Evolutionary conservation across 2,113 vertebrate species (phyloP).

Genomic region (Psephotus haematonotus): DNA sequence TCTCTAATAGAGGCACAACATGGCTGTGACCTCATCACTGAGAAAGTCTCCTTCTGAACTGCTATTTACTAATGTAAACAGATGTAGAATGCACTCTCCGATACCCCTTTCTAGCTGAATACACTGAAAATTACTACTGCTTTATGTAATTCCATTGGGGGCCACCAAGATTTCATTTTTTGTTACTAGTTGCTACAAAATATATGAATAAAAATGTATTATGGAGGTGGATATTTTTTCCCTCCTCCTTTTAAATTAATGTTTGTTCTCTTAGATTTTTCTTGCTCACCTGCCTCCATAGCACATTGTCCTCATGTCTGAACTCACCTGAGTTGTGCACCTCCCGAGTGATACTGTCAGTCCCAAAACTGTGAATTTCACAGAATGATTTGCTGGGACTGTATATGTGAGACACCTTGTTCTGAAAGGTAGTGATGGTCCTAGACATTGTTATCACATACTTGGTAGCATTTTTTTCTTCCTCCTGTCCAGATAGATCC

Average conservation of each 20-base stretch:
- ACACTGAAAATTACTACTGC: conserved; percentile 1
- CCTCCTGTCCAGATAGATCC: neutral
- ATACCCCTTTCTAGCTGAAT: conserved; percentile 10
- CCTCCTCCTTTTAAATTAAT: neutral
- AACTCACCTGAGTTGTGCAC: neutral
- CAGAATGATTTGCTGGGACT: neutral
- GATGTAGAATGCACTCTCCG: conserved; percentile 22
- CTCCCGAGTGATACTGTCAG: neutral
- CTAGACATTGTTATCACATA: neutral
- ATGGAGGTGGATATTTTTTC: neutral
- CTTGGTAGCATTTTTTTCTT: neutral
- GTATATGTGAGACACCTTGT: neutral
- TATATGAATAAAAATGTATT: neutral
- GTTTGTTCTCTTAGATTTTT: neutral
- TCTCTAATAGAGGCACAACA: conserved; percentile 7
- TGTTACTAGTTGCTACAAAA: conserved; percentile 14
- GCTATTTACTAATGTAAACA: conserved; percentile 36
- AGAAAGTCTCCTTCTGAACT: neutral
- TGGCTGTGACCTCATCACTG: neutral
- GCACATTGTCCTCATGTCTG: neutral
- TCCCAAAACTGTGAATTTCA: neutral
- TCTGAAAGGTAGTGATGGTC: neutral
- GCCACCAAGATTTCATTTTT: conserved; percentile 20
- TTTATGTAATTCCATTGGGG: conserved; percentile 16
- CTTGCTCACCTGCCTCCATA: neutral